phyloP scores from a whole-genome alignment of 2,888 invertebrate genomes.

The Apodemia hepburni region DNA sequence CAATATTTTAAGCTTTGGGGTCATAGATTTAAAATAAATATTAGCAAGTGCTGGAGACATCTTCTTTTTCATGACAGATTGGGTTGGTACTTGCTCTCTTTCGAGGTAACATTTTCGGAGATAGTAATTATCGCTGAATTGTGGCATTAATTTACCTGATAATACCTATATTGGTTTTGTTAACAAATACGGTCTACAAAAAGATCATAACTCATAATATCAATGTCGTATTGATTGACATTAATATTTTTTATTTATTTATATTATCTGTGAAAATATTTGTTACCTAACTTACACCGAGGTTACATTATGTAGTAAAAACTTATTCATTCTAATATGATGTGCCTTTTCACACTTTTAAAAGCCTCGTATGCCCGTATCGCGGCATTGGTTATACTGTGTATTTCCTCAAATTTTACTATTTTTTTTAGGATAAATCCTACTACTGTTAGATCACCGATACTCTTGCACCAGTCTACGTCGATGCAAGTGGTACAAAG shows the following conservation, averaged over 20 bases:
- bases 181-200: background rate
- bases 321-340: background rate
- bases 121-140: slow-evolving; percentile 53
- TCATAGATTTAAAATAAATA: slow-evolving; percentile 66
- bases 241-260: slow-evolving; percentile 3
- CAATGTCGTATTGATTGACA: background rate
- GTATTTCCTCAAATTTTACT: no score
- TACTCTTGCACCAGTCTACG: no score
- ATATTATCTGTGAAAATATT: no score
- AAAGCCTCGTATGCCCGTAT: no score
- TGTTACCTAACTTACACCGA: background rate
- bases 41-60: slow-evolving; percentile 57
- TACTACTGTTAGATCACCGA: no score
- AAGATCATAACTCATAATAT: background rate
- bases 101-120: slow-evolving; percentile 56
- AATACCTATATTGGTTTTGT: background rate
- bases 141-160: slow-evolving; percentile 23
- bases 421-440: no score
- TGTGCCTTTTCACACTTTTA: no score
- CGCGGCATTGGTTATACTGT: no score
- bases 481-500: no score
- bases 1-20: slow-evolving; percentile 48
- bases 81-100: slow-evolving; percentile 59
- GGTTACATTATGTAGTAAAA: background rate
- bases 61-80: slow-evolving; percentile 53